Percentiles rank a stretch among this genome's conserved stretches.
These are phyloP conservation scores for Procambarus virginalis DNA, from an alignment of 1,140 invertebrate species.

Conservation along the genomic window DNA sequence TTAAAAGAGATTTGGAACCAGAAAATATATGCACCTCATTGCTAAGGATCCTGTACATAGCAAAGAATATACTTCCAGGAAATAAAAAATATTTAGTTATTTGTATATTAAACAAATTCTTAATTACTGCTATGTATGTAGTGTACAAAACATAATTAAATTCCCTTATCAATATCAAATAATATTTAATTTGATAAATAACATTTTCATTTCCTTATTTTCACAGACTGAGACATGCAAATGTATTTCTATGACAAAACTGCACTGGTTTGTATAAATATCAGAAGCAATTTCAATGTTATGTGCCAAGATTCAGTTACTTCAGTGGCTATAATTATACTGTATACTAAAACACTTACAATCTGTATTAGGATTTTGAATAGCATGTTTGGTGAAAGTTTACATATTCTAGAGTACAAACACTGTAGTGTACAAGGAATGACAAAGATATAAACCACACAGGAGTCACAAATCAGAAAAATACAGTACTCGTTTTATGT, in stretches of 20 bases:
- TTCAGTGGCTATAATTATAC: too few species aligned
- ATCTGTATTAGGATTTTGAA: too few species aligned
- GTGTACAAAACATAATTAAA: neutral
- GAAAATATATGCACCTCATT: neutral
- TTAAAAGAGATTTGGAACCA: neutral
- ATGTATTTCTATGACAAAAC: neutral
- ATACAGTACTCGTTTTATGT: too few species aligned
- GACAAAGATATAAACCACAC: too few species aligned
- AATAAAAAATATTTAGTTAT: neutral
- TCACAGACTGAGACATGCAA: neutral
- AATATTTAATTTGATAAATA: neutral
- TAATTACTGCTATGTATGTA: neutral
- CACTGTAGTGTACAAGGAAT: too few species aligned
- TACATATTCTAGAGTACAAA: too few species aligned
- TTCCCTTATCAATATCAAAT: neutral
- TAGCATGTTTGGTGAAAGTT: too few species aligned
- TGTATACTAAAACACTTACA: too few species aligned
- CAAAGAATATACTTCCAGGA: neutral
- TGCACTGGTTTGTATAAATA: neutral
- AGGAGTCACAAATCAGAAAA: too few species aligned
- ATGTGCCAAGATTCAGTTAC: too few species aligned
- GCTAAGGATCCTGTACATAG: neutral
- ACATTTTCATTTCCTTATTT: neutral
- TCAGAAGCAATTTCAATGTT: neutral
- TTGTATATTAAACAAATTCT: neutral